Percentiles rank a stretch among this genome's conserved stretches.
Conservation (phyloP, 1,140 invertebrate species). For the Nilaparvata lugens region DNA sequence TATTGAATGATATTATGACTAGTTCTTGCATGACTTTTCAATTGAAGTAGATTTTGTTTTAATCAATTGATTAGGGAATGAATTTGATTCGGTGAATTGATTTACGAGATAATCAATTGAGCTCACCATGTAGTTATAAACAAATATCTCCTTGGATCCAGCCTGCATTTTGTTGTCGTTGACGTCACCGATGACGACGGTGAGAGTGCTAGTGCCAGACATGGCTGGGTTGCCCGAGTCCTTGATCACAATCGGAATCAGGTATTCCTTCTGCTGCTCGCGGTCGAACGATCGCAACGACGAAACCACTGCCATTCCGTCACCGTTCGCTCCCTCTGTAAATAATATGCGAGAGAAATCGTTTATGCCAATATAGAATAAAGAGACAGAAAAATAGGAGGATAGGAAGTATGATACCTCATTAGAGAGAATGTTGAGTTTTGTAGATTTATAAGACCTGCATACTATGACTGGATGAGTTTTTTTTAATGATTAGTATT, state of each 20-base stretch:
- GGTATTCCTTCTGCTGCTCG: conserved; percentile 90
- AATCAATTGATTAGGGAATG: too few relatives aligned
- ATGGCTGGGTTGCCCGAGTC: conserved; percentile 79
- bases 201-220: conserved; percentile 90
- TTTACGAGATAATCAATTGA: neutral
- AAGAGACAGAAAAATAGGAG: too few relatives aligned
- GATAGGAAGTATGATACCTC: too few relatives aligned
- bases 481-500: too few relatives aligned
- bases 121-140: conserved; percentile 82
- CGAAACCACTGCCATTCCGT: conserved; percentile 89
- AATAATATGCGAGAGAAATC: conserved; percentile 13
- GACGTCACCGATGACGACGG: conserved; percentile 89
- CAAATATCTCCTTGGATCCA: conserved; percentile 91
- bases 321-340: conserved; percentile 84
- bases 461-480: too few relatives aligned
- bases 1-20: too few relatives aligned
- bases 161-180: conserved; percentile 97
- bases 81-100: too few relatives aligned
- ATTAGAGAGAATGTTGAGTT: too few relatives aligned
- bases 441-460: too few relatives aligned
- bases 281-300: conserved; percentile 86
- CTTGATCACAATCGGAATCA: conserved; percentile 90
- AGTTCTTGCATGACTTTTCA: too few relatives aligned
- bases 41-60: too few relatives aligned
- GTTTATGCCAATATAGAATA: too few relatives aligned